These are phyloP conservation scores for Triops longicaudatus DNA, from an alignment of 1,140 invertebrate species.

Conservation along the genomic window DNA sequence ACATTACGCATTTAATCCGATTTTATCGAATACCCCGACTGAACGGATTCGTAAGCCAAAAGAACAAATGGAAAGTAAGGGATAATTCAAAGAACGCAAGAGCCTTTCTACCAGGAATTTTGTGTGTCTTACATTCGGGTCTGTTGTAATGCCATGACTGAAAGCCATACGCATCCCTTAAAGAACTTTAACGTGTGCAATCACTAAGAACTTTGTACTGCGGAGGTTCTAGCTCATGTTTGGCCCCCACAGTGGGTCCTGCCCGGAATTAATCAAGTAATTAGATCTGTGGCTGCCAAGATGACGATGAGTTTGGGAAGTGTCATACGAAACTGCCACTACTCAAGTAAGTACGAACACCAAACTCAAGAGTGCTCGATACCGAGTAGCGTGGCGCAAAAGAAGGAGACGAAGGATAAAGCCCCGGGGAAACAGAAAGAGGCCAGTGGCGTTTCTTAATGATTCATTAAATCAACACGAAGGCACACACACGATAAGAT, in stretches of 20 bases:
- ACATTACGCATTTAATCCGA: too few relatives aligned
- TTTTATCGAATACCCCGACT: too few relatives aligned
- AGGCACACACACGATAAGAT: background rate
- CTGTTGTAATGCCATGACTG: background rate
- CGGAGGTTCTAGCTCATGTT: background rate
- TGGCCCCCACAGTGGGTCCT: background rate
- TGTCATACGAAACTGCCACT: background rate
- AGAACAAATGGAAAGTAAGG: too few relatives aligned
- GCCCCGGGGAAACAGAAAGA: background rate
- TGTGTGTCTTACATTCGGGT: background rate
- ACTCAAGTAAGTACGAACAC: background rate
- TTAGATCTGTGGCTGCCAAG: background rate
- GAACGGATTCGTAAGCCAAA: too few relatives aligned
- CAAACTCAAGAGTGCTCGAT: background rate
- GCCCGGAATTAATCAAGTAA: background rate
- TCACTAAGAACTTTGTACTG: too few relatives aligned
- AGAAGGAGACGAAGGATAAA: background rate
- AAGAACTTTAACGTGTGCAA: background rate
- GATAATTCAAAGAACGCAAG: background rate
- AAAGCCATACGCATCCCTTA: constrained; percentile 9
- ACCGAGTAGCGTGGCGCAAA: background rate
- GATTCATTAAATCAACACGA: constrained; percentile 1
- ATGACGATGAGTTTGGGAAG: background rate
- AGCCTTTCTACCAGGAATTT: background rate
- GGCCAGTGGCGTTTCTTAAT: background rate